Evolutionary conservation across 2,888 invertebrate genomes (phyloP).

Genomic region (Marasmarcha lunaedactyla): DNA sequence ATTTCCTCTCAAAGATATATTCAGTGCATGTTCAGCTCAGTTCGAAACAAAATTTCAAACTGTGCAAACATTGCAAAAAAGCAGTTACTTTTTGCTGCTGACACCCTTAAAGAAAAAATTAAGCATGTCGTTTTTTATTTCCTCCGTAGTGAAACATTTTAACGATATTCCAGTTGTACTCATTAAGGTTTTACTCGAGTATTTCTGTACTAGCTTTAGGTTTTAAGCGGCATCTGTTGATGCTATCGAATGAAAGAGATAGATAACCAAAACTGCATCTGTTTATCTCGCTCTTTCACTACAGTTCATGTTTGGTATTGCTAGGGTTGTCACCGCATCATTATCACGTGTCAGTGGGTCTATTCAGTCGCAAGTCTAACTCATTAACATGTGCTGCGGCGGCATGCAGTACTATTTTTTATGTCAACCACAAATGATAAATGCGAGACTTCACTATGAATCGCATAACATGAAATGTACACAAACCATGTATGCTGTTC

Average conservation of each 20-base stretch:
- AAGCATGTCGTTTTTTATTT: background rate
- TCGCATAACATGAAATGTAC: too few species aligned
- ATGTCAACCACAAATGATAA: too few species aligned
- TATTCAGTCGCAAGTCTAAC: slow-evolving; percentile 4
- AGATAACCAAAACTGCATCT: background rate
- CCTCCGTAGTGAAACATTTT: background rate
- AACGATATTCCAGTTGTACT: background rate
- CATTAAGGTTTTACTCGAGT: background rate
- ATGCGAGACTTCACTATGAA: too few species aligned
- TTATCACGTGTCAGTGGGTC: slow-evolving; percentile 6
- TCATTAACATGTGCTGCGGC: slow-evolving; percentile 8
- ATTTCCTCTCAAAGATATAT: background rate
- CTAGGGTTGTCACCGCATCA: slow-evolving; percentile 5
- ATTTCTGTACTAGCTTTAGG: background rate
- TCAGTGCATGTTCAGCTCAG: background rate
- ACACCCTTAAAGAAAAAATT: background rate
- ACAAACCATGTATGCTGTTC: too few species aligned
- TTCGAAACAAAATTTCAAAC: background rate
- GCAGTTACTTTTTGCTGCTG: background rate
- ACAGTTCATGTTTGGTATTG: background rate
- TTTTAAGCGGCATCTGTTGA: too few species aligned
- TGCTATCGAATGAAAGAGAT: background rate
- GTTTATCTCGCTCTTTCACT: background rate
- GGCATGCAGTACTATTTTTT: too few species aligned
- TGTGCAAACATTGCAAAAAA: background rate